Evolutionary conservation across 2,888 invertebrate species (phyloP), one percentile per base, ranked within the genome.

Genomic region (Anthoptus insignis): DNA sequence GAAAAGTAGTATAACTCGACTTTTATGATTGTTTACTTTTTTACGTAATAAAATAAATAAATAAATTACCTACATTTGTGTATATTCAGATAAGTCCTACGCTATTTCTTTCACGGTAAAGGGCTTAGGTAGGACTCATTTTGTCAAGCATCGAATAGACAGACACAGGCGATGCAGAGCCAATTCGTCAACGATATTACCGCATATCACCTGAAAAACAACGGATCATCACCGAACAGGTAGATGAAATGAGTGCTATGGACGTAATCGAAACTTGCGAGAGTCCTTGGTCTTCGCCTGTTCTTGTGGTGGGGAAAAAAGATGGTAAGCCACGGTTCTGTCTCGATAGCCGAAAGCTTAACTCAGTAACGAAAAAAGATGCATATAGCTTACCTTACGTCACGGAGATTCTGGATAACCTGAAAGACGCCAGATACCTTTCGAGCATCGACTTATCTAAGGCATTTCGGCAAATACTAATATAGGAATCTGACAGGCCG

Each of bases 401-500:
- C 0, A 67, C 74, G 1, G 75, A 76, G 53, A 77, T 77, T 24
- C 37, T 79, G 8, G 76, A 77, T 24, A 76, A 77, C 21, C 42
- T 78, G 1, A 42, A 67, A 0, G 74, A 79, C 45, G 76, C 77
- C 9, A 66, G 59, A 9, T 77, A 64, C 14, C 52, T 79, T 0
- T 53, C 66, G 0, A 71, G 68, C 21, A 64, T 77, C 0, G 76
- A 78, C 54, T 21, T 77, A 2, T 65, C 66, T 0, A 71, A 70
- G 52, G 61, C 68, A 0, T 77, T 73, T 27, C 75, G 74, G 75
- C 76, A 76, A 22, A 67, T 73, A 8, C 54, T 52, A 5, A 70
- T 72, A 5, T 27, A 14, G 1, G 54, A 49, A 34, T 27, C 42
- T 2, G 70, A 71, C 19, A 42, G 67, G 4, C 50, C 65, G 2